Evolutionary conservation across 2,888 invertebrate species (phyloP).

Genomic region (Campoplex capitator): DNA sequence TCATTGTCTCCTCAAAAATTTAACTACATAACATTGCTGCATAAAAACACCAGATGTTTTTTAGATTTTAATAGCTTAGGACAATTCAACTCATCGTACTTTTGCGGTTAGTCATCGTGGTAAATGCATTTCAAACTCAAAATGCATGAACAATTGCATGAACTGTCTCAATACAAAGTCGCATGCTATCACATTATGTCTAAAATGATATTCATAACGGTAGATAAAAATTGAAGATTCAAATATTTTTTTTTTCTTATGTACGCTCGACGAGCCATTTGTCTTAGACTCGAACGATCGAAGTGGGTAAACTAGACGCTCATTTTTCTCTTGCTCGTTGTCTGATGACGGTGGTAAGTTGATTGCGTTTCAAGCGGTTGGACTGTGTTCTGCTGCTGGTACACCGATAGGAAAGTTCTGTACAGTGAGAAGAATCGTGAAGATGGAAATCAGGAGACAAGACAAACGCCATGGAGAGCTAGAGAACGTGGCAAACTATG

Average conservation of each 20-base stretch:
- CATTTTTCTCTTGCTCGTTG: conserved; percentile 51
- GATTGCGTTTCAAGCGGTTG: conserved; percentile 32
- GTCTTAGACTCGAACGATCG: conserved; percentile 17
- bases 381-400: conserved; percentile 36
- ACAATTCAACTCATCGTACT: background rate
- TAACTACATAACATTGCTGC: background rate
- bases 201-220: background rate
- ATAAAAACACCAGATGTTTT: background rate
- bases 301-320: conserved; percentile 36
- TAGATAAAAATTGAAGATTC: background rate
- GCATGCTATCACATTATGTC: background rate
- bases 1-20: background rate
- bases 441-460: conserved; percentile 71
- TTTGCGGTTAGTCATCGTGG: background rate
- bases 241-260: conserved; percentile 18
- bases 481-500: conserved; percentile 64
- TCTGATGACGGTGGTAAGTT: conserved; percentile 46
- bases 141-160: background rate
- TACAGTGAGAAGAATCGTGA: conserved; percentile 66
- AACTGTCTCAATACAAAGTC: background rate
- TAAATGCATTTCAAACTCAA: background rate
- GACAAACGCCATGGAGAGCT: conserved; percentile 67
- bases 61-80: background rate
- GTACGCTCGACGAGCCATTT: background rate
- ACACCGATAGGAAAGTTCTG: conserved; percentile 46